Base-by-base conservation (phyloP, 2,113 vertebrate species). In the Crotalus helleri region DNA sequence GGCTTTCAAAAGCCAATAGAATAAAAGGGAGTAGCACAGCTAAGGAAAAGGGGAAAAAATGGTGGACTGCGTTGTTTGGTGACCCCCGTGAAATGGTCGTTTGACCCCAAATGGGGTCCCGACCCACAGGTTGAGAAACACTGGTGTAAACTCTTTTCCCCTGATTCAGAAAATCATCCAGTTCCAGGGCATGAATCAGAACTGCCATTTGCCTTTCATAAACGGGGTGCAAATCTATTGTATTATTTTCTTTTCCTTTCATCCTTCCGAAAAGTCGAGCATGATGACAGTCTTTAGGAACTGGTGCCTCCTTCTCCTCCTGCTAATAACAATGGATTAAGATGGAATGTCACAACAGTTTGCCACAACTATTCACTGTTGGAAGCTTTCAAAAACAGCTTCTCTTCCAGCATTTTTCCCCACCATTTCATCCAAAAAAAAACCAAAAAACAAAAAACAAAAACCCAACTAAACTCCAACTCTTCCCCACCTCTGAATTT, bases 331-430 rank as follows among this genome's bases (percentile, higher is more conserved):
- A 33, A 49, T 87, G 61, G 61, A 17, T 58, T 92, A 90, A 93
- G 91, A 93, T 92, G 0, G 33, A 90, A 11, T 59, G 59, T 94
- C 87, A 89, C 92, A 93, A 85, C 54, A 89, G 33, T n/a, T 91
- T 87, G 85, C n/a, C 39, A 55, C 85, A 90, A 51, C 13, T 90
- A 10, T n/a, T 69, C 4, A 21, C 49, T 51, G 11, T 33, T 24
- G 39, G 91, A 91, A 87, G 59, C 58, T 89, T 51, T 29, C 58
- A 58, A 86, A 85, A 26, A 21, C 29, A 74, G 12, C 39, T 49
- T 49, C 5, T 7, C 85, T 88, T 90, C 26, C 5, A 69, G 0
- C 1, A 29, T 93, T 3, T 49, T 12, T 87, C 87, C 49, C 11
- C 1, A 69, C 11, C 1, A 69, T 23, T 61, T 4, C 91, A 86